Percentiles rank a stretch among this genome's conserved stretches.
These are phyloP conservation scores for Sebastes trivittatus DNA, from an alignment of 2,797 vertebrate species.

Conservation along the genomic window DNA sequence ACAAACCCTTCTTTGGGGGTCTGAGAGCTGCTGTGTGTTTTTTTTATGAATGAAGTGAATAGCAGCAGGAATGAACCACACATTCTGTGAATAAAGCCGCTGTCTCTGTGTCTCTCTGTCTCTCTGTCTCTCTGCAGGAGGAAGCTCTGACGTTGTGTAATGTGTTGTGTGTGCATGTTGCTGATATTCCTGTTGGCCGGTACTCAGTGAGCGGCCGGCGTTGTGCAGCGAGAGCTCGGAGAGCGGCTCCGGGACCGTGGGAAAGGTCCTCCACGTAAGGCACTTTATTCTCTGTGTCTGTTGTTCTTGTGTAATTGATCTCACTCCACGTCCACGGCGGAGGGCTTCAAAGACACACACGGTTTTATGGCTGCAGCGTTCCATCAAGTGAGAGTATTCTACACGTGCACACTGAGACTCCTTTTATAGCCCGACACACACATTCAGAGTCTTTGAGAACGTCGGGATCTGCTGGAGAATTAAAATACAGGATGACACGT, in stretches of 20 bases:
- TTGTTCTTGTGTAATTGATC: constrained; percentile 89
- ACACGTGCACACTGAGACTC: neutral
- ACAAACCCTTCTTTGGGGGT: constrained; percentile 76
- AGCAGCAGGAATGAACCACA: constrained; percentile 72
- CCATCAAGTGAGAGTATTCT: neutral
- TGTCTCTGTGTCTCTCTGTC: constrained; percentile 2
- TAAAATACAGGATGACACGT: neutral
- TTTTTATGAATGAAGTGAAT: constrained; percentile 83
- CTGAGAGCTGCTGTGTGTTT: constrained; percentile 38
- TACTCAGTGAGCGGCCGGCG: constrained; percentile 3
- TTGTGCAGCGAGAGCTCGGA: constrained; percentile 33
- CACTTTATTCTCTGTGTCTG: constrained; percentile 83
- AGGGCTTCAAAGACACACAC: constrained; percentile 84
- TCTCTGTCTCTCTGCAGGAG: neutral
- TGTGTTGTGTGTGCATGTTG: neutral
- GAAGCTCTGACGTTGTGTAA: neutral
- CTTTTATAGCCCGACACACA: neutral
- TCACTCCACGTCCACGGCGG: constrained; percentile 80
- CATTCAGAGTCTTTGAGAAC: neutral
- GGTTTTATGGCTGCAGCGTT: constrained; percentile 19
- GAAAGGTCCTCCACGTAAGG: constrained; percentile 87
- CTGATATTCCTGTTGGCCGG: neutral
- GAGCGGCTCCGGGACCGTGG: constrained; percentile 83
- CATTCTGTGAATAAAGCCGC: constrained; percentile 56
- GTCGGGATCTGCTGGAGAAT: neutral